Evolutionary conservation across 2,113 vertebrate genomes (phyloP).

Genomic region (Phocoena sinus): DNA sequence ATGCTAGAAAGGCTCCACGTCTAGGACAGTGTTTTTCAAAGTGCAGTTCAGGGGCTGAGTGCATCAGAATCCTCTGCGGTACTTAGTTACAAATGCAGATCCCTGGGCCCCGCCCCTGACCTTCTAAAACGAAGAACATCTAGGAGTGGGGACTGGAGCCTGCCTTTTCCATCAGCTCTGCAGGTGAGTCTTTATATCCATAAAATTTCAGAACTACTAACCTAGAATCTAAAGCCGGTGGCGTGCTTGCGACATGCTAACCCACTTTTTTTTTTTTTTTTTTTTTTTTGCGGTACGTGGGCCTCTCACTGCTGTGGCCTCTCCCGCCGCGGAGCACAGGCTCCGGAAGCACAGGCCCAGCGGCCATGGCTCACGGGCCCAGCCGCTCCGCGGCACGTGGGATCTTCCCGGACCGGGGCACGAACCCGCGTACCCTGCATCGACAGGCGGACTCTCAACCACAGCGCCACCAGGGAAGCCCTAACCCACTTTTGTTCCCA

Average conservation of each 20-base stretch:
- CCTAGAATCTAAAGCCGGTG: constrained; percentile 66
- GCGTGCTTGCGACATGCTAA: constrained; percentile 47
- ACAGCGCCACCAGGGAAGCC: no score
- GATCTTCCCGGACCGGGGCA: no score
- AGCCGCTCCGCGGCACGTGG: no score
- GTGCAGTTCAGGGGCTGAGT: accelerated
- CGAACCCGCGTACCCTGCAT: no score
- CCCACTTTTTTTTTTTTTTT: no score
- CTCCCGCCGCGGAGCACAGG: no score
- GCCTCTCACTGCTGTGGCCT: no score
- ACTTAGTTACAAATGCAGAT: neutral
- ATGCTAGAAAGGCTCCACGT: neutral
- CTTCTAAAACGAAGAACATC: neutral
- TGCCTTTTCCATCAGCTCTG: neutral
- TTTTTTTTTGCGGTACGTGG: no score
- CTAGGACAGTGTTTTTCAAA: neutral
- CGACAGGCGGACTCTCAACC: no score
- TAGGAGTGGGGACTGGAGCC: neutral
- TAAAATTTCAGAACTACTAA: neutral
- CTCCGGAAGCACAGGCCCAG: no score
- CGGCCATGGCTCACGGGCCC: no score
- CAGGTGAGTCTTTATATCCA: neutral
- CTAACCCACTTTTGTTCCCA: neutral
- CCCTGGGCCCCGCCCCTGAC: neutral
- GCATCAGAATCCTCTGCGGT: neutral